phyloP scores from a whole-genome alignment of 2,888 invertebrate species.

The Allolobophora icterica region DNA sequence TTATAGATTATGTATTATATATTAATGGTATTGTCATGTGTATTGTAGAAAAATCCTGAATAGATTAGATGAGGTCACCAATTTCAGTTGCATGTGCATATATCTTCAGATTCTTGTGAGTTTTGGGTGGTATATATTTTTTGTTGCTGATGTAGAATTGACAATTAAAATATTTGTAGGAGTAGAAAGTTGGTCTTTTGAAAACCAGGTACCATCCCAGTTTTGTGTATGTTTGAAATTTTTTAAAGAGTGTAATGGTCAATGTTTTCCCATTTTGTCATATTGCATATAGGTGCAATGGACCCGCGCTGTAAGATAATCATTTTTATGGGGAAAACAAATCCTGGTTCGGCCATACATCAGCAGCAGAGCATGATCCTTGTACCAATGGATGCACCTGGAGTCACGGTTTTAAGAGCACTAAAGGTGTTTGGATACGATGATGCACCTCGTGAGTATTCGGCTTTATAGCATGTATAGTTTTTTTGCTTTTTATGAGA shows the following conservation, averaged over 20 bases:
- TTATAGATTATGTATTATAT: no score
- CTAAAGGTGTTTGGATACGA: constrained; percentile 65
- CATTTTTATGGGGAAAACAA: constrained; percentile 68
- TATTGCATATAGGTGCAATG: constrained; percentile 58
- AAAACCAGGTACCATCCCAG: not conserved
- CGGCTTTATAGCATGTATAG: not conserved
- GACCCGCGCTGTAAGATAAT: constrained; percentile 66
- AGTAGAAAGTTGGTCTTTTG: not conserved
- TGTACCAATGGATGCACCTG: constrained; percentile 67
- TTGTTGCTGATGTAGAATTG: not conserved
- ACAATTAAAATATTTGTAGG: not conserved
- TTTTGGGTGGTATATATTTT: not conserved
- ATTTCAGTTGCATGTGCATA: not conserved
- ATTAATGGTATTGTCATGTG: no score
- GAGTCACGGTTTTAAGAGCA: constrained; percentile 65
- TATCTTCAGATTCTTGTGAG: not conserved
- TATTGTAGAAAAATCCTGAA: no score
- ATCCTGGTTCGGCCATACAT: constrained; percentile 58
- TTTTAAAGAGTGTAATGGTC: not conserved
- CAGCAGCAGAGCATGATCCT: constrained; percentile 67
- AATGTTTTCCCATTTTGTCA: not conserved
- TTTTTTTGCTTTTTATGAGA: not conserved
- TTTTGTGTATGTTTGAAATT: not conserved
- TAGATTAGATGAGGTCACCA: not conserved
- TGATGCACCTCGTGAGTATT: constrained; percentile 64